These are phyloP conservation scores for Hippotragus niger DNA, from an alignment of 2,113 vertebrate genomes.

Conservation along the genomic window DNA sequence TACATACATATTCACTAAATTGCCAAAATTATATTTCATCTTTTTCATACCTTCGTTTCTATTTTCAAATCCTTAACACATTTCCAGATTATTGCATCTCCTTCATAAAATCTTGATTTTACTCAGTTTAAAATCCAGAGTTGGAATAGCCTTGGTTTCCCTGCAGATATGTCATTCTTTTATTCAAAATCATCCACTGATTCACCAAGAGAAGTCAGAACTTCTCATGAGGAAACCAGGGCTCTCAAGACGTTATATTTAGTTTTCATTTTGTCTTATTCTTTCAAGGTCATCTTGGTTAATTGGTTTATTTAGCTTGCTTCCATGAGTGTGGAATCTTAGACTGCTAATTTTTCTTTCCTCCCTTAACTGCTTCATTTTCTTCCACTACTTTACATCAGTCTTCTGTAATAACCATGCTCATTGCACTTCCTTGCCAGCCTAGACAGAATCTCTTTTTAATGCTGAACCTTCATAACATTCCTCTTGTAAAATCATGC, in stretches of 20 bases:
- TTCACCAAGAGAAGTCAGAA: not conserved
- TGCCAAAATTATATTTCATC: not conserved
- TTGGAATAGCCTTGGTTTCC: not conserved
- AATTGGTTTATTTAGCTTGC: not conserved
- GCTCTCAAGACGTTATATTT: not conserved
- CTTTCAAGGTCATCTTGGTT: slow-evolving; percentile 17
- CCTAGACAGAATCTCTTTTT: not conserved
- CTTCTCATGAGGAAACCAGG: not conserved
- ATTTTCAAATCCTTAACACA: not conserved
- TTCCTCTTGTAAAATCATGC: not conserved
- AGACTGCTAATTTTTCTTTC: not conserved
- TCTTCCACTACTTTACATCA: not conserved
- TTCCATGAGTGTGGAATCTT: not conserved
- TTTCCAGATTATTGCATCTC: not conserved
- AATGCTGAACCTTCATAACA: not conserved
- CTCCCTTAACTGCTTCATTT: not conserved
- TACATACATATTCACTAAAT: not conserved
- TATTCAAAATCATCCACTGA: slow-evolving; percentile 4
- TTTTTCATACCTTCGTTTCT: not conserved
- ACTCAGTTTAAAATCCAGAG: not conserved
- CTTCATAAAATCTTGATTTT: not conserved
- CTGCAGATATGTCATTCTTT: not conserved
- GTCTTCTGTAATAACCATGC: not conserved
- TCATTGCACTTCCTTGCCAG: not conserved
- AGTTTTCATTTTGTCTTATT: slow-evolving; percentile 20